These are phyloP conservation scores for Istiophorus platypterus DNA, from an alignment of 2,113 vertebrate species.

Conservation along the genomic window DNA sequence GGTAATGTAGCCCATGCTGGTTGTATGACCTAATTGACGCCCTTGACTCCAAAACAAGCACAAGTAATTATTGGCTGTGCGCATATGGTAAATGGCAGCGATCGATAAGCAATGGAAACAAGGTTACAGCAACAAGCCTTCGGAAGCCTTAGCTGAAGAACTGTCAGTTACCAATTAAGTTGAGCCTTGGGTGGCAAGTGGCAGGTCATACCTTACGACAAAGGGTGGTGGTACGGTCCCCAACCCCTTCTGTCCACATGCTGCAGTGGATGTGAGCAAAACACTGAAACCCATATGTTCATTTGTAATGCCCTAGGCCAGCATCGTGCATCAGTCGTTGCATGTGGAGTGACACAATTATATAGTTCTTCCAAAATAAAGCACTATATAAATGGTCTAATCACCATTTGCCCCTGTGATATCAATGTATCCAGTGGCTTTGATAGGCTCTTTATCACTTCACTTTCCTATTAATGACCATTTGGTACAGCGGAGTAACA, in stretches of 20 bases:
- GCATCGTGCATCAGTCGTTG: neutral
- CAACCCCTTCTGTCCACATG: neutral
- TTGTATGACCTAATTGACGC: slow-evolving; percentile 32
- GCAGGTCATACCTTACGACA: neutral
- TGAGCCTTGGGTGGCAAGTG: neutral
- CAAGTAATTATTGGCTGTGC: slow-evolving; percentile 16
- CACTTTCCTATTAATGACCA: too few species aligned
- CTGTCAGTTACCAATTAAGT: neutral
- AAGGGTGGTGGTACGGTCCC: neutral
- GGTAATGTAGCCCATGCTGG: neutral
- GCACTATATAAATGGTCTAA: too few species aligned
- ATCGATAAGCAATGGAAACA: slow-evolving; percentile 45
- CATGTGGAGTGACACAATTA: neutral
- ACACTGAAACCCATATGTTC: neutral
- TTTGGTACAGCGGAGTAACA: too few species aligned
- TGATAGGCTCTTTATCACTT: too few species aligned
- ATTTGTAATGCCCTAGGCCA: neutral
- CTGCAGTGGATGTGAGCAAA: neutral
- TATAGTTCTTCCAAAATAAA: too few species aligned
- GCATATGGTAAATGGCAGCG: slow-evolving; percentile 19
- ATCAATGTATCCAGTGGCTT: too few species aligned
- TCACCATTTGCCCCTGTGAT: too few species aligned
- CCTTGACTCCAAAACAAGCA: slow-evolving; percentile 28
- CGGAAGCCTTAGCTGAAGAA: neutral
- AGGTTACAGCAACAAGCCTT: slow-evolving; percentile 5